These are phyloP conservation scores for Leucoraja ocellata DNA, from an alignment of 2,797 vertebrate species.

Conservation along the genomic window DNA sequence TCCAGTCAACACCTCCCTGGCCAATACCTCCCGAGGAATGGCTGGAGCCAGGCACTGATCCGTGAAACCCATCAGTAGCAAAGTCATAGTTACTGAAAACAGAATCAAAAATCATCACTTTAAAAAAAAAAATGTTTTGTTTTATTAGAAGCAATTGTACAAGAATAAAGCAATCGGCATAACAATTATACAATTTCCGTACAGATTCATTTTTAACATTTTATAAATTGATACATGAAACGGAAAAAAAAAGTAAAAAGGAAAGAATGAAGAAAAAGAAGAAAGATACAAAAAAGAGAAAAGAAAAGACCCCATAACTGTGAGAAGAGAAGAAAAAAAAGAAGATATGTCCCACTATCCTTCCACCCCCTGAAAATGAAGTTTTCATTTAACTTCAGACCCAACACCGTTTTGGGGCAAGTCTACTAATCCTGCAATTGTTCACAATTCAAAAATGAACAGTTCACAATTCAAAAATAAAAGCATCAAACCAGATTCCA, in stretches of 20 bases:
- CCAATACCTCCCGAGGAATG: conserved; percentile 68
- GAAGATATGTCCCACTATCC: too few relatives aligned
- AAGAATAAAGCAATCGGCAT: too few relatives aligned
- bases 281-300: too few relatives aligned
- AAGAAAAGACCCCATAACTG: too few relatives aligned
- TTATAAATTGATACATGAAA: too few relatives aligned
- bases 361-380: neutral
- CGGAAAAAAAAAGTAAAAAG: too few relatives aligned
- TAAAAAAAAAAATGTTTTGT: too few relatives aligned
- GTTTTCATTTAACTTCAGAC: neutral
- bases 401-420: neutral
- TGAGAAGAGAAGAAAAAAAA: too few relatives aligned
- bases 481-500: neutral
- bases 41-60: conserved; percentile 64
- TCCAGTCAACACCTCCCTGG: conserved; percentile 94
- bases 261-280: too few relatives aligned
- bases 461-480: neutral
- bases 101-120: conserved; percentile 27
- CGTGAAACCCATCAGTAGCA: conserved; percentile 83
- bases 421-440: neutral
- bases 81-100: conserved; percentile 83
- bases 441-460: neutral
- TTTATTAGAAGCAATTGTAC: too few relatives aligned
- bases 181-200: too few relatives aligned
- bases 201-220: too few relatives aligned